A percentile compares a stretch with the other conserved stretches of the same genome.
These are phyloP conservation scores for Crotophaga sulcirostris DNA, from an alignment of 2,113 vertebrate species.

Conservation along the genomic window DNA sequence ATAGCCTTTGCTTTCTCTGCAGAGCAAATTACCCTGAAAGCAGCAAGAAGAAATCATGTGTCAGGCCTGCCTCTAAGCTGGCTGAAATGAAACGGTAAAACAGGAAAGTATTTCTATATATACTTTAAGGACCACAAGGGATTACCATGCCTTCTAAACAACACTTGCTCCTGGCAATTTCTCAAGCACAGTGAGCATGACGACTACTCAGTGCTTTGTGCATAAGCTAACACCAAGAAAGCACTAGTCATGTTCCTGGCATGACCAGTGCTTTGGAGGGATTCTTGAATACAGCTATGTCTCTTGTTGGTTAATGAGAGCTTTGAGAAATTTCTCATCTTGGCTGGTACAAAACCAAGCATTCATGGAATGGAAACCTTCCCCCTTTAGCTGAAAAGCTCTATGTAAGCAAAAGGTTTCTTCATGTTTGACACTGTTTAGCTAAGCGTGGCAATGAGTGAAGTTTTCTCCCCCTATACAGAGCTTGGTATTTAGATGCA, in stretches of 20 bases:
- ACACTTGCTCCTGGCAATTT: background rate
- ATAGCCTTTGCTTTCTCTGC: background rate
- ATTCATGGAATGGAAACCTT: constrained; percentile 22
- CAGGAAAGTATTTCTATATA: background rate
- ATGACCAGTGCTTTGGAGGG: background rate
- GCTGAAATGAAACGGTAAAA: background rate
- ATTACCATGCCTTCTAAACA: background rate
- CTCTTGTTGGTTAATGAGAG: constrained; percentile 6
- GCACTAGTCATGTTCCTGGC: background rate
- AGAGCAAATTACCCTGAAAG: background rate
- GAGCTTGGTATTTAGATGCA: constrained; percentile 46
- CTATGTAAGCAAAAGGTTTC: background rate
- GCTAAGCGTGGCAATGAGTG: constrained; percentile 29
- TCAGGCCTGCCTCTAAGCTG: background rate
- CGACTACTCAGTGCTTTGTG: background rate
- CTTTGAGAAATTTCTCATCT: constrained; percentile 38
- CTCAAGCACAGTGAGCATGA: background rate
- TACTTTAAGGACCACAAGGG: background rate
- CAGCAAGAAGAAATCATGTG: background rate
- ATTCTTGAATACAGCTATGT: background rate
- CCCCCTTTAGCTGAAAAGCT: constrained; percentile 5
- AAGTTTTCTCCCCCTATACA: constrained; percentile 39
- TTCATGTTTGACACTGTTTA: constrained; percentile 17
- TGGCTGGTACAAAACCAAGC: background rate
- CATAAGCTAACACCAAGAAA: background rate